Percentiles rank a stretch among this genome's conserved stretches.
phyloP scores from a whole-genome alignment of 2,113 vertebrate species.

The Bubo blakistoni region DNA sequence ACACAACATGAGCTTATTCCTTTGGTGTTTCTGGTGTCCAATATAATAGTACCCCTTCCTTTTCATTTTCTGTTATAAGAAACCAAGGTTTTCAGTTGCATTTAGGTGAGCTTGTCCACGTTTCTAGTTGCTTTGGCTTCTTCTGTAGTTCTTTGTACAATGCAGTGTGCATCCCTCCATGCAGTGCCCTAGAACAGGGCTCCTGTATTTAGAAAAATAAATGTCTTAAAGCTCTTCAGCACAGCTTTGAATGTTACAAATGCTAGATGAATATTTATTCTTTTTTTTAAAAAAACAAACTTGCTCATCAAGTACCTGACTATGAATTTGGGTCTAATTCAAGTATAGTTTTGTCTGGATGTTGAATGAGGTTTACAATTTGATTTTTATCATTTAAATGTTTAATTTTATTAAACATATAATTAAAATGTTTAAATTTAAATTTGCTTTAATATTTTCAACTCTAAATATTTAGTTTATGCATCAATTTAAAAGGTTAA shows the following conservation, averaged over 20 bases:
- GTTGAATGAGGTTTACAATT: not conserved
- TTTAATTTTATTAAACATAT: no score
- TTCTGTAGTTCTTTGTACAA: not conserved
- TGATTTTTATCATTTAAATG: not conserved
- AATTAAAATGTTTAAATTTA: no score
- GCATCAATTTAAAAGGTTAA: not conserved
- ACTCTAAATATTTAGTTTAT: not conserved
- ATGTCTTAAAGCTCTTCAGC: not conserved
- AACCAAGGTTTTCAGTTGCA: not conserved
- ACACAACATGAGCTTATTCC: not conserved
- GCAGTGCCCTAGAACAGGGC: not conserved
- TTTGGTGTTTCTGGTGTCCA: not conserved
- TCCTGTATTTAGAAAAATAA: not conserved
- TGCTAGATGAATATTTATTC: not conserved
- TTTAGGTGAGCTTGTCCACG: not conserved
- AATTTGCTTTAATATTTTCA: not conserved
- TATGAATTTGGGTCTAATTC: not conserved
- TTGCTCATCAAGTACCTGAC: not conserved
- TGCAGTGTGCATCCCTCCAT: no score
- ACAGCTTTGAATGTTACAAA: not conserved
- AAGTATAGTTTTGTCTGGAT: not conserved
- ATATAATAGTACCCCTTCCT: fast-evolving
- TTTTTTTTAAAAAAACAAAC: no score
- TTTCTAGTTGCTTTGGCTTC: not conserved
- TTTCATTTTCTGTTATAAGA: not conserved